Percentiles rank a stretch among this genome's conserved stretches.
Evolutionary conservation across 2,113 vertebrate species (phyloP).

Genomic region (Xenopus tropicalis): UCB_Xtro_10.0 CM004444.2:98472501-98473000

Average conservation of each 20-base stretch:
- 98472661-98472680: neutral
- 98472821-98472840: too few relatives aligned
- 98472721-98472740: too few relatives aligned
- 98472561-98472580: neutral
- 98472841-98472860: too few relatives aligned
- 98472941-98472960: constrained; percentile 4
- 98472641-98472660: neutral
- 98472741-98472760: too few relatives aligned
- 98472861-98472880: neutral
- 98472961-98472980: neutral
- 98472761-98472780: too few relatives aligned
- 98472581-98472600: neutral
- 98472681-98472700: neutral
- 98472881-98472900: neutral
- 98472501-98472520: neutral
- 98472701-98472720: too few relatives aligned
- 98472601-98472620: neutral
- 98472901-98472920: neutral
- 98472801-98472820: too few relatives aligned
- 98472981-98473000: neutral
- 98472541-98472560: neutral
- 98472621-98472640: constrained; percentile 6
- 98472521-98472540: neutral
- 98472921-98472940: neutral
- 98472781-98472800: too few relatives aligned